phyloP scores from a whole-genome alignment of 2,797 vertebrate species.

The Sebastiscus tertius region DNA sequence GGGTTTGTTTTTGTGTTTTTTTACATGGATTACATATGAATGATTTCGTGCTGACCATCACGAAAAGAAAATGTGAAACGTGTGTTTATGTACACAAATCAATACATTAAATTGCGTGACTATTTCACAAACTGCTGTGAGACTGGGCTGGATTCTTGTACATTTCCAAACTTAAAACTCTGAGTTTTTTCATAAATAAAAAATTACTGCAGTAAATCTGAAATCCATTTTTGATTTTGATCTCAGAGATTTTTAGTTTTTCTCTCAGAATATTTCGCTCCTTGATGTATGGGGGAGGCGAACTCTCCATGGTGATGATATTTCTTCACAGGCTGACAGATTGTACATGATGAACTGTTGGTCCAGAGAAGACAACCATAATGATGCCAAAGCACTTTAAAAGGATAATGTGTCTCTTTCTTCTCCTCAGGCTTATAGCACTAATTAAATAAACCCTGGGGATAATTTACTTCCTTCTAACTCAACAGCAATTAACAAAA shows the following conservation, averaged over 20 bases:
- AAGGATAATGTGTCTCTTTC: slow-evolving; percentile 1
- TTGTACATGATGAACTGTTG: neutral
- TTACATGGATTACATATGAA: too few relatives aligned
- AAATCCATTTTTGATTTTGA: neutral
- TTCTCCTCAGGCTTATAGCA: slow-evolving; percentile 24
- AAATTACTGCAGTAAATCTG: neutral
- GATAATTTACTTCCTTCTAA: slow-evolving; percentile 39
- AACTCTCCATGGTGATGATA: neutral
- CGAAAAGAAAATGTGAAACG: too few relatives aligned
- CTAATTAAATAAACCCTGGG: slow-evolving; percentile 53
- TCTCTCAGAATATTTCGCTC: neutral
- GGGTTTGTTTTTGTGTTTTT: too few relatives aligned
- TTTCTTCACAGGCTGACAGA: neutral
- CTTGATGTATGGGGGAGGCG: neutral
- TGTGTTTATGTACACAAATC: too few relatives aligned
- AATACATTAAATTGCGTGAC: too few relatives aligned
- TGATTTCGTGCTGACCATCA: too few relatives aligned
- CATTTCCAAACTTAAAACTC: neutral
- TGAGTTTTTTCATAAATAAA: neutral
- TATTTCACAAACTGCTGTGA: too few relatives aligned
- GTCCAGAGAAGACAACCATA: neutral
- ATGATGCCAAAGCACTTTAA: slow-evolving; percentile 1
- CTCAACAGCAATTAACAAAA: slow-evolving; percentile 53
- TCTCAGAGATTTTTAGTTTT: neutral
- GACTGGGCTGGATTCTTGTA: too few relatives aligned